These are phyloP conservation scores for Drosophila busckii DNA, from an alignment of 1,140 invertebrate species.

Conservation along the genomic window DNA sequence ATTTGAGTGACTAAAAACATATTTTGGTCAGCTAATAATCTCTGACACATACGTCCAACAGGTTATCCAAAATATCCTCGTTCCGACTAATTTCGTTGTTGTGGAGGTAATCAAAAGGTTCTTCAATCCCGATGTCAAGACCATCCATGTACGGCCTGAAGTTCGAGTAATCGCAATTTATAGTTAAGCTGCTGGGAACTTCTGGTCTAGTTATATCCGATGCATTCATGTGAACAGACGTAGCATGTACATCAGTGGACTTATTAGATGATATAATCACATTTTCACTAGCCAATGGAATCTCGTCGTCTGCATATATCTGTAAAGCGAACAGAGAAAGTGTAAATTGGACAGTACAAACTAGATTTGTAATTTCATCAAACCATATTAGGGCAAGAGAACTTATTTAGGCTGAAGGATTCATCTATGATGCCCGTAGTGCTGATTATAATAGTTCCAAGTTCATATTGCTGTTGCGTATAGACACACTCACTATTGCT, in stretches of 20 bases:
- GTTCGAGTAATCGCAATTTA: conserved; percentile 37
- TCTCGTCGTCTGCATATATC: conserved; percentile 37
- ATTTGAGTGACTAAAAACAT: background rate
- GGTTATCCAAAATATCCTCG: conserved; percentile 62
- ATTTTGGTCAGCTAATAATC: conserved; percentile 42
- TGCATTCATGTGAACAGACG: conserved; percentile 6
- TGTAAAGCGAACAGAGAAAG: background rate
- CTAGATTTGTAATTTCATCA: background rate
- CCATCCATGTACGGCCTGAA: conserved; percentile 52
- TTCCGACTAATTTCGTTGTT: conserved; percentile 33
- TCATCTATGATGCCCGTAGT: conserved; percentile 19
- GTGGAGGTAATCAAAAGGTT: conserved; percentile 52
- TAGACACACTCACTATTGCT: conserved; percentile 11
- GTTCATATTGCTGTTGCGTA: conserved; percentile 37
- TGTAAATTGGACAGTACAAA: background rate
- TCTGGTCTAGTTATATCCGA: conserved; percentile 6
- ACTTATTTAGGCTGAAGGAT: conserved; percentile 23
- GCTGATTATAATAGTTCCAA: conserved; percentile 47
- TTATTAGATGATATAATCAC: conserved; percentile 31
- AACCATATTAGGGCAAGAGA: conserved; percentile 29
- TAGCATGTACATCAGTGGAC: conserved; percentile 2
- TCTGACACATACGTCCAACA: conserved; percentile 57
- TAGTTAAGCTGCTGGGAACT: conserved; percentile 19
- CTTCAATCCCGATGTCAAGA: too few species aligned
- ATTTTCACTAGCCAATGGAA: conserved; percentile 24